Evolutionary conservation across 2,888 invertebrate species (phyloP), one percentile per base, ranked within the genome.

Genomic region (Leucophenga maculata): DNA sequence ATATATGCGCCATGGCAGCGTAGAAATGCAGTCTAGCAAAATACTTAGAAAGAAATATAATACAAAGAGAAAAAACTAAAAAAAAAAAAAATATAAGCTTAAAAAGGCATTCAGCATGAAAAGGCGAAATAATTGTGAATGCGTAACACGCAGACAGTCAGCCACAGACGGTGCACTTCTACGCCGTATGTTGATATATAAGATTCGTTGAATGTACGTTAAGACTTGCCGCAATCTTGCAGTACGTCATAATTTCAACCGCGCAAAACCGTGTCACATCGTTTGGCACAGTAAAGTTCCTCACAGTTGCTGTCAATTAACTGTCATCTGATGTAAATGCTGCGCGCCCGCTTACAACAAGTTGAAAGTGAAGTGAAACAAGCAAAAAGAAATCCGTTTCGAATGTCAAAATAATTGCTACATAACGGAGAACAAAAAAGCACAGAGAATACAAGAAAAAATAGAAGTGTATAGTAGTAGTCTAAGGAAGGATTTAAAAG

Each of bases 321-420:
- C 79, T 82, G 80, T 81, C 82, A 83, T 78, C 78, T 77, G 74
- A 74, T 74, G 75, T 75, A 77, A 83, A 79, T 74, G 78, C 75
- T 74, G 72, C 39, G 62, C 71, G 69, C 70, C 69, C 65, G 62
- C 74, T 76, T 79, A 68, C 77, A 77, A 39, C 75, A 39, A 39
- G 39, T 39, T 50, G 50, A 50, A n/a, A 50, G 18, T 16, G 50
- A 82, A 74, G 31, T 26, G 22, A 64, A 65, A n/a, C 50, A 50
- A 44, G 18, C 14, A 55, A 20, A 66, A 55, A 69, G 57, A 52
- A 54, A 39, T 20, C 20, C 18, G 20, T 6, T 22, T 22, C 13
- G 55, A 26, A 59, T 59, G 59, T 59, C 59, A 59, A 31, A 59
- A 59, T 59, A 59, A 59, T 59, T 59, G 32, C 59, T n/a, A 59